These are phyloP conservation scores for Malurus splendens DNA, from an alignment of 2,797 vertebrate genomes.

Conservation along the genomic window DNA sequence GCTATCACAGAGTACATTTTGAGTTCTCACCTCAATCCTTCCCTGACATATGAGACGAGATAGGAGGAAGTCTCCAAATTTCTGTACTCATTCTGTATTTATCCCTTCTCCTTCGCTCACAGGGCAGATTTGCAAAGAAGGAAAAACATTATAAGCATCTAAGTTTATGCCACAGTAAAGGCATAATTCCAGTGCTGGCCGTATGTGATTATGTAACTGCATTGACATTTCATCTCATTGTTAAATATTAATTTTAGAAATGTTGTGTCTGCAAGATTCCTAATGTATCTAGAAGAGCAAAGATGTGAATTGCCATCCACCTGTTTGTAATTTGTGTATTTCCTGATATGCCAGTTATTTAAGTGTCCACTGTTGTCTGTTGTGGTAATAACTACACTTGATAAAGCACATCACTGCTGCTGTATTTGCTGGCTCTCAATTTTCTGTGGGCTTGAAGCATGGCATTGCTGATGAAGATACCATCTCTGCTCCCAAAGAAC, in stretches of 20 bases:
- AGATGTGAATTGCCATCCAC: not conserved
- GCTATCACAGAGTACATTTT: not conserved
- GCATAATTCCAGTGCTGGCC: not conserved
- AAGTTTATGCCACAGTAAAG: not conserved
- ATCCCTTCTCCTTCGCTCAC: not conserved
- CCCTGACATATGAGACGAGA: not conserved
- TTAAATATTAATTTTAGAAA: not conserved
- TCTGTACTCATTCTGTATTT: not conserved
- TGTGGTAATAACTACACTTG: not conserved
- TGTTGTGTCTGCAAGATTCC: not conserved
- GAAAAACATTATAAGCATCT: not conserved
- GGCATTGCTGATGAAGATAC: not conserved
- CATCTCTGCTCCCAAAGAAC: not conserved
- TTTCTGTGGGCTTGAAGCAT: not conserved
- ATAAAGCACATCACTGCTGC: not conserved
- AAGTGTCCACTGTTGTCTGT: not conserved
- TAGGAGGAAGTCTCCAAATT: not conserved
- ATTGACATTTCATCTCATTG: not conserved
- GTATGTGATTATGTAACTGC: not conserved
- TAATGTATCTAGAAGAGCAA: not conserved
- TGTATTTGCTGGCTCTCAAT: not conserved
- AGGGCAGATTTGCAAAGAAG: not conserved
- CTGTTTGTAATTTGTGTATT: not conserved
- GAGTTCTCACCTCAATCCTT: not conserved
- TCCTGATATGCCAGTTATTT: not conserved